Evolutionary conservation across 2,797 vertebrate genomes (phyloP), one percentile per base, ranked within the genome.

Genomic region (Eupleurogrammus muticus): DNA sequence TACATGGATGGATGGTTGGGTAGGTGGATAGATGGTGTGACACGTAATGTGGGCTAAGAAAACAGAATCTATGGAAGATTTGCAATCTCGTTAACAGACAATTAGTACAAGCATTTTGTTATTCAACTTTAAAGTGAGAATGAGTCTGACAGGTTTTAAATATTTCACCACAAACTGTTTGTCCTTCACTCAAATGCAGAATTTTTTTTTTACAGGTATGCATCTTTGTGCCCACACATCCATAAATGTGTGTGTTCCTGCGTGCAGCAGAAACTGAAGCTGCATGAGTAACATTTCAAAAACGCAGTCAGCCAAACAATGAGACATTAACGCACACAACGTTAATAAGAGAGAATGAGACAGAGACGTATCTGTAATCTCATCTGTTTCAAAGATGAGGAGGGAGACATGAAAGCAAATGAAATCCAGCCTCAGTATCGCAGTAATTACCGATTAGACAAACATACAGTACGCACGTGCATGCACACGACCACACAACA

Each of bases 251-350:
- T 60, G 36, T 48, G 23, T 66, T 50, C 56, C 21, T 35, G 24
- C 23, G 42, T 35, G 34, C 56, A 62, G 61, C 64, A 79, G 58
- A 69, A 77, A 86, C 87, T 73, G 63, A 55, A 83, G 66, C 76
- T 81, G 59, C 64, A 61, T 50, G 47, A 48, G 61, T 64, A 62
- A 83, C 86, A 83, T 67, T 78, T 86, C 82, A 80, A 81, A 89
- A 75, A 80, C 20, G 49, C 48, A 79, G 70, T 82, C 73, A 83
- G 66, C 55, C 77, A 80, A 80, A 84, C 67, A 82, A 79, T 66
- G 49, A 80, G 49, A 75, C 64, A 82, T 78, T 81, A 83, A 84
- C 73, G 58, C 47, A 74, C 62, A 63, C 55, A 77, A 75, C 81
- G 82, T 85, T 77, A 82, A 85, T 80, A 28, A 61, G 53, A 23